Base-by-base conservation (phyloP, 2,888 invertebrate genomes). In the Notodonta dromedarius region DNA sequence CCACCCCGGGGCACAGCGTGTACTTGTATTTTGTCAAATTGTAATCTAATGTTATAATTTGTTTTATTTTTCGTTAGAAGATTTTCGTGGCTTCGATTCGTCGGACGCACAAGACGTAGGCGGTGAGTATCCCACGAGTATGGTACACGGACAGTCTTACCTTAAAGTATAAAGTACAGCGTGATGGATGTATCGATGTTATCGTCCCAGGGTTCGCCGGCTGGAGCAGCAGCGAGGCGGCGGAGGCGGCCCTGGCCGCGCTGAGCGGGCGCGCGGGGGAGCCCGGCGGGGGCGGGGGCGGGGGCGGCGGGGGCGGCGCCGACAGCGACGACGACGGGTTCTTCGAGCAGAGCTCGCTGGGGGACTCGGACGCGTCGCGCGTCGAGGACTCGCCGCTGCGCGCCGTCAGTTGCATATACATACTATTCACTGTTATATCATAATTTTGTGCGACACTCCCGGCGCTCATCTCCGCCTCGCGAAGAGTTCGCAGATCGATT, bases 251-350 rank as follows among this genome's bases (percentile, higher is more conserved):
- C 58, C 56, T 48, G 59, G 67, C 60, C 59, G 59, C 46, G 53
- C 58, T 55, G 58, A 56, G 58, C 59, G 59, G 61, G 56, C 64
- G 56, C 60, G 57, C 46, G 56, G 66, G 59, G 57, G 63, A 53
- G 44, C 66, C 61, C 56, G 63, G 53, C 50, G 51, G 61, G 66
- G 62, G 52, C 60, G 61, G 51, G 65, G 52, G 57, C 64, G 42
- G 35, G 35, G 35, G 67, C 24, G 24, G 32, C 40, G 67, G 32
- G 3, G 52, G 24, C n/a, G 7, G 14, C 5, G 54, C n/a, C n/a
- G 86, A 87, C 67, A 85, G 84, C 76, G 89, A 87, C 76, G 91
- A 90, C 84, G 91, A 90, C 83, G 91, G 91, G 16, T 91, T 90
- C 87, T 90, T 87, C 85, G 91, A 91, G 74, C 87, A 78, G 80